Evolutionary conservation across 1,140 invertebrate species (phyloP), one percentile per base, ranked within the genome.

Genomic region (Acromyrmex heyeri): DNA sequence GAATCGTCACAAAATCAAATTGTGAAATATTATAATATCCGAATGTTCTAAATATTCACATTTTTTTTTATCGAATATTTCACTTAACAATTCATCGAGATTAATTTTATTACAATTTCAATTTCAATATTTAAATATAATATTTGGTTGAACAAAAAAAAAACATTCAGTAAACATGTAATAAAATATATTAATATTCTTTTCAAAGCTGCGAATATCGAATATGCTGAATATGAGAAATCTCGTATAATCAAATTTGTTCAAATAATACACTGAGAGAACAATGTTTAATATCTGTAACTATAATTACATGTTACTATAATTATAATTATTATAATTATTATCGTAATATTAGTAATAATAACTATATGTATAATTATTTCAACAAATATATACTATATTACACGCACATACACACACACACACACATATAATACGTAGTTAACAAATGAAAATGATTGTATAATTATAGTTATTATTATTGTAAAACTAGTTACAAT

Each of bases 161-260:
- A 67, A 21, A 67, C 34, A 21, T 24, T 48, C 12, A 0, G 16
- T n/a, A 50, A 69, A 69, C 38, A 48, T 24, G 24, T 6, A 50
- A 48, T 50, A 12, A 75, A 75, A 61, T 61, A 76, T 61, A 24
- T 14, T 61, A 38, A 18, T 18, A 61, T 38, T 61, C 4, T 4
- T 61, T 30, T 18, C n/a, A 18, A 38, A 38, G 7, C 38, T 38
- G 2, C n/a, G 30, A 59, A 75, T 75, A 59, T 76, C 8, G 14
- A 59, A 61, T 59, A 14, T 59, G 57, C 8, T 34, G 30, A 34
- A 34, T 16, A n/a, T 21, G n/a, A 44, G 34, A 4, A 44, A 24
- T 34, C 34, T 48, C 34, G 12, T n/a, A 48, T 65, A 30, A 65
- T 62, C 21, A 75, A 75, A 75, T 75, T 75, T 77, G 44, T 79